Evolutionary conservation across 2,888 invertebrate species (phyloP), one percentile per base, ranked within the genome.

Genomic region (Alloscopus bannaensis): DNA sequence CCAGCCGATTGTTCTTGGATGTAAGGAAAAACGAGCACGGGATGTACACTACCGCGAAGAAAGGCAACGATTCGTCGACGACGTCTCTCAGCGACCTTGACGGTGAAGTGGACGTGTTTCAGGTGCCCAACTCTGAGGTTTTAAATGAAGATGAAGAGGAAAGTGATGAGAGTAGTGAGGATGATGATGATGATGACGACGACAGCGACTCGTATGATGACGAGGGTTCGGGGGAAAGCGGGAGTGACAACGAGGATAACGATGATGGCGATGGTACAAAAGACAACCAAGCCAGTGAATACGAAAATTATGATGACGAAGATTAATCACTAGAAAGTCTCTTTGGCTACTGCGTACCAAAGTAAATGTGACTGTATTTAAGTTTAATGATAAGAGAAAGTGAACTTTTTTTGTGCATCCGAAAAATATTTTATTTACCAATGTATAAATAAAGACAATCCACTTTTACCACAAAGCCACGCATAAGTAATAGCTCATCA

Each of bases 141-240:
- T 45, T 73, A 18, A 20, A 42, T 20, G 73, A 73, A 24, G 73
- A 73, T 6, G 70, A 70, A 13, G 70, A 70, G 13, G 70, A 70
- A 28, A 26, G 42, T 11, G 20, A 18, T 22, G n/a, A n/a, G 13
- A 57, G 57, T 28, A 42, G 18, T 8, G 42, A 42, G 22, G 65
- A 66, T 18, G 65, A 65, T 16, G 20, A 13, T 16, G 31, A 31
- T 18, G 22, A 18, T 42, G 62, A 71, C 3, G 47, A 47, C 2
- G 65, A 65, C 3, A 18, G 47, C 1, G 26, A 11, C 31, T 50
- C 36, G 18, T 55, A 73, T 29, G 55, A 18, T 0, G 68, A 55
- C 18, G 47, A 50, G 4, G 31, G 18, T 2, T 8, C 3, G 24
- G 24, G 42, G 42, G 62, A 26, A 2, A 18, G 62, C 16, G 24